Base-by-base conservation (phyloP, 2,888 invertebrate species). In the Leptopterna dolabrata region DNA sequence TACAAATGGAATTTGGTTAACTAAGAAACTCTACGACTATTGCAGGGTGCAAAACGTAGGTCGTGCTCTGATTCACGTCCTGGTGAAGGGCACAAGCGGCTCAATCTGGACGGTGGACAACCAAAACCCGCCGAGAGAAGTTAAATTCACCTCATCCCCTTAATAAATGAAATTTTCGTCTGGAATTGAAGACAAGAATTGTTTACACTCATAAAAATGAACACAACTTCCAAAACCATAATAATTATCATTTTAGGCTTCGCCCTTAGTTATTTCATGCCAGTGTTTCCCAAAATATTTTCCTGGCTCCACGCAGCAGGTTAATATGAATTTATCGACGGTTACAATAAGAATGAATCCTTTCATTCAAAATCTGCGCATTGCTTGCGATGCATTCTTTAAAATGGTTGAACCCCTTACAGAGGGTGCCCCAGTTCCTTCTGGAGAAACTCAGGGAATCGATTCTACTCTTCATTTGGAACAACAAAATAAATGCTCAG, bases 31-130 rank as follows among this genome's bases (percentile, higher is more conserved):
- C 47, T 13, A 47, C 47, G 47, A 47, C 47, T 47, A 13, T 94
- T 94, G 3, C 92, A 95, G 95, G 90, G 92, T 94, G 11, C 95
- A 95, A 89, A 94, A 95, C 91, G 94, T 95, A n/a, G 95, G 94
- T 0, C 94, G 94, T 90, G 93, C 94, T 16, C 91, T 95, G 88
- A 92, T 95, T 55, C 94, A 95, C 87, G 92, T 95, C 45, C 91
- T 95, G 47, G 93, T 93, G 88, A 95, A 94, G 90, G 95, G 94
- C 13, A 93, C 94, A 89, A 95, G 94, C 91, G 95, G 95, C n/a
- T 94, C 94, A 0, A 94, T 95, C 87, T 95, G 95, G 95, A 92
- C 95, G 63, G 94, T 95, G 41, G 95, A 95, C 90, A 95, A 95
- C 90, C 94, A 94, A 13, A 94, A 94, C 90, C 93, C 95, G 2